Evolutionary conservation across 2,888 invertebrate genomes (phyloP), one percentile per base, ranked within the genome.

Genomic region (Noctuana brunneofusca): DNA sequence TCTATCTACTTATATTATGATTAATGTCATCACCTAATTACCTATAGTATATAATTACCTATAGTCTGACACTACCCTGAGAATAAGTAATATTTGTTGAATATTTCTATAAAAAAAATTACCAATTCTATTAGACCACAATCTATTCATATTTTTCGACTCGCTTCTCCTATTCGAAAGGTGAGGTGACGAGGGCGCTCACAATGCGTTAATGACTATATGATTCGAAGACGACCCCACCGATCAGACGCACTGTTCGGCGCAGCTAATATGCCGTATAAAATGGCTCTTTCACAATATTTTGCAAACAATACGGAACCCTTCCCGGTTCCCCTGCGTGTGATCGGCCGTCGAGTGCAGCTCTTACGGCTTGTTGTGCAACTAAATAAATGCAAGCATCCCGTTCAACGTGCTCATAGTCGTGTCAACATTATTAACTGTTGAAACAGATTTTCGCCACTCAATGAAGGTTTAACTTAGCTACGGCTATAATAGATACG

Each of bases 251-350:
- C 90, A 90, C 83, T 73, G 80, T 82, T 75, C 68, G 71, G 79
- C 81, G 75, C 66, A 71, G 76, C 84, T 90, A 91, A 91, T 89
- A 89, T 72, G 79, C 80, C 90, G 90, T 90, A 88, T 89, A 85
- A 89, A 91, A 89, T 89, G 86, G 86, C 74, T 86, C 87, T 88
- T 90, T 90, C 91, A 91, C 81, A 91, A 91, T 91, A 90, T 91
- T 90, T 89, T 85, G 89, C 89, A 89, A 91, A 91, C 91, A 91
- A 90, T 85, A 72, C 67, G 69, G 84, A 78, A 82, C 88, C 86
- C 86, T 84, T 83, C 84, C 71, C 71, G 71, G 57, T 60, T 69
- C 77, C 78, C 81, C 75, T 79, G 83, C 71, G 77, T 78, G 75
- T 69, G 75, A 11, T 65, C 66, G 65, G 73, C 71, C 80, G 81